These are phyloP conservation scores for Aphis gossypii DNA, from an alignment of 1,140 invertebrate species.

Conservation along the genomic window DNA sequence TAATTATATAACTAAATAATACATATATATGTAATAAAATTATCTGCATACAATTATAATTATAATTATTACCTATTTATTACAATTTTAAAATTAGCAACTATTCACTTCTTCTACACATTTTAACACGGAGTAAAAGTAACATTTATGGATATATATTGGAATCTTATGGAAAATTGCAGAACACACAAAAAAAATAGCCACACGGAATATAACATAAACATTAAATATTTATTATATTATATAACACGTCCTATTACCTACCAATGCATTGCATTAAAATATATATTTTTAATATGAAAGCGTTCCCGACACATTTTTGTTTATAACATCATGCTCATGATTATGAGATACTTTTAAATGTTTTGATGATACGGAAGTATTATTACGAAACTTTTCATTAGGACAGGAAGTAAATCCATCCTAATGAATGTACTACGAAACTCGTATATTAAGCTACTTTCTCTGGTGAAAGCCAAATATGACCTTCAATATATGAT, in stretches of 20 bases:
- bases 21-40: not conserved
- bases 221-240: not conserved
- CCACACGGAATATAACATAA: not conserved
- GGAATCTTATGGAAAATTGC: not conserved
- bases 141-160: not conserved
- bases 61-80: too few species aligned
- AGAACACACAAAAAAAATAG: not conserved
- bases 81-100: not conserved
- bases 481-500: conserved; percentile 17
- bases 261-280: not conserved
- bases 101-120: not conserved
- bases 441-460: conserved; percentile 41
- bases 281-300: not conserved
- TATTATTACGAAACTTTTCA: conserved; percentile 24
- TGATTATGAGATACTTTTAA: not conserved
- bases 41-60: too few species aligned
- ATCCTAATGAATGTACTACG: not conserved
- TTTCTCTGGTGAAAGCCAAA: conserved; percentile 50
- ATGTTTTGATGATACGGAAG: conserved; percentile 10
- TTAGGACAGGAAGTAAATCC: conserved; percentile 27
- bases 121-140: not conserved
- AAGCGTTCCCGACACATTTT: not conserved
- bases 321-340: not conserved
- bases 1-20: not conserved
- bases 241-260: not conserved